These are phyloP conservation scores for Xiphophorus hellerii DNA, from an alignment of 2,113 vertebrate species.

Conservation along the genomic window DNA sequence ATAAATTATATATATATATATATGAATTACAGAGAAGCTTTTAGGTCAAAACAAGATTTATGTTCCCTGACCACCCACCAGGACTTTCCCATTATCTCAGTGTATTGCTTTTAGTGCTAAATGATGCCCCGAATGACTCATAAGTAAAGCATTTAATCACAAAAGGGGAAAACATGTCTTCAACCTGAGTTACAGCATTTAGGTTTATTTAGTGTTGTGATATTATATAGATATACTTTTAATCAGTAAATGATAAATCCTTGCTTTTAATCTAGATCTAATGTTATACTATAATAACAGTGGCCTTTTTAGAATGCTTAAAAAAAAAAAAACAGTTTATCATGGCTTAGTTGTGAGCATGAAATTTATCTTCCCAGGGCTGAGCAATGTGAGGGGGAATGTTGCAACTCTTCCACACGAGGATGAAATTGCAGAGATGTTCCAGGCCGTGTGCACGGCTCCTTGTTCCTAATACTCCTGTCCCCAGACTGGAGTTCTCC, in stretches of 20 bases:
- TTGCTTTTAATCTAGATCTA: slow-evolving; percentile 3
- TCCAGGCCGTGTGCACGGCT: slow-evolving; percentile 59
- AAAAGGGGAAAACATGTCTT: too few species aligned
- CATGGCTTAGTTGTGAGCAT: slow-evolving; percentile 12
- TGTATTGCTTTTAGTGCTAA: slow-evolving; percentile 8
- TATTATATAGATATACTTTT: neutral
- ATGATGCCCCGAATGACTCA: too few species aligned
- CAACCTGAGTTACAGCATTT: too few species aligned
- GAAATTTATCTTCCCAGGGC: slow-evolving; percentile 46
- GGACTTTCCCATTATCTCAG: slow-evolving; percentile 21
- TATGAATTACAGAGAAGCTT: neutral
- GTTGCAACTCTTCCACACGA: slow-evolving; percentile 63
- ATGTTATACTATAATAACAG: neutral
- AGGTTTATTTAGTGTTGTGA: too few species aligned
- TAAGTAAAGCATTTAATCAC: too few species aligned
- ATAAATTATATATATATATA: too few species aligned
- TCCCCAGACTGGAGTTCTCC: slow-evolving; percentile 58
- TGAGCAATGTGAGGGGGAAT: slow-evolving; percentile 54
- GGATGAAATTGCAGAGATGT: slow-evolving; percentile 67
- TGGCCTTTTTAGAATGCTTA: neutral
- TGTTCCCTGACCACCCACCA: slow-evolving; percentile 14
- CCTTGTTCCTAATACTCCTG: slow-evolving; percentile 41
- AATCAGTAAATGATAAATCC: slow-evolving; percentile 5
- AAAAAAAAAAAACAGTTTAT: neutral
- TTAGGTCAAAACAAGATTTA: slow-evolving; percentile 43